Evolutionary conservation across 2,888 invertebrate species (phyloP), one percentile per base, ranked within the genome.

Genomic region (Polymixis lichenea): DNA sequence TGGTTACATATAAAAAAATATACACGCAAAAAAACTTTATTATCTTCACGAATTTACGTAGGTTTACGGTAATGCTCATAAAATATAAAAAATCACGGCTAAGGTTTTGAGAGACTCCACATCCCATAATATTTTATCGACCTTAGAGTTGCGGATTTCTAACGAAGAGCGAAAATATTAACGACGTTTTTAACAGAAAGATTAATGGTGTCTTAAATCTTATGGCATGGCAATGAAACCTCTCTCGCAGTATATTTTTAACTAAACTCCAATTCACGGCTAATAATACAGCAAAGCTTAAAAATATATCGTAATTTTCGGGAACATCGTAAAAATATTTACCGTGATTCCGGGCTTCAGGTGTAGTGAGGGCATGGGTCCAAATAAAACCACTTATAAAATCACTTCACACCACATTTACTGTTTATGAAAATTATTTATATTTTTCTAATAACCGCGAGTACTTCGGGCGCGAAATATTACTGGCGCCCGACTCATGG

Each of bases 321-420:
- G 82, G 80, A 79, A 43, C 79, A 61, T 75, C 32, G 72, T 87
- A 88, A 89, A 85, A 88, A 88, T 86, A 79, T 85, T 93, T 93
- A 97, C 97, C 95, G 96, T 96, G 83, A 96, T 92, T 92, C 96
- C 96, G 83, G 96, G 95, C 89, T 96, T 96, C 85, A 97, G 93
- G 83, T 96, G 95, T 94, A 97, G 86, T 80, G 96, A 94, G 89
- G 97, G 97, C 97, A 96, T 97, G 90, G 90, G 91, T 93, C 86
- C 83, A 86, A 85, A 87, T 87, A 87, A 78, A 82, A 82, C 87
- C 86, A 82, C 79, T 88, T 84, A 84, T 77, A 88, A 84, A 82
- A 83, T 79, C 92, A 95, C 93, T 92, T 86, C 93, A 95, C 95
- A 92, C 90, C 92, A 95, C 94, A 92, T 92, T 88, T 86, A 91